Evolutionary conservation across 2,888 invertebrate species (phyloP), one percentile per base, ranked within the genome.

Genomic region (Himalopsyche kuldschensis): DNA sequence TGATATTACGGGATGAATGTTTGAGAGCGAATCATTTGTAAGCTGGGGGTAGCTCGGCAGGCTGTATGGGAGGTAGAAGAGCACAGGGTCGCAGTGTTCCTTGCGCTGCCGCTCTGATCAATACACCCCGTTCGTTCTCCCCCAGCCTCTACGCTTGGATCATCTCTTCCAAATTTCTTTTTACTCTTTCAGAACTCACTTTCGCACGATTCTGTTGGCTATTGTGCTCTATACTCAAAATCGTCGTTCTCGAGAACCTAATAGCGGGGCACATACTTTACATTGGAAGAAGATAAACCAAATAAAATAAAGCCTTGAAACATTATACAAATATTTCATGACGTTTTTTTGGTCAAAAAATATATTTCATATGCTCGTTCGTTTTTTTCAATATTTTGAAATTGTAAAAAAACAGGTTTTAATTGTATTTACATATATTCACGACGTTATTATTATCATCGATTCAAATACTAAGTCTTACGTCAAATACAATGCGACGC

Each of bases 101-200:
- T 81, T 78, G 84, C 84, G 80, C 80, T 80, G 78, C 47, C 35
- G 80, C 80, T 78, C 83, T 84, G 85, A 85, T 84, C 84, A 79
- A 84, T 85, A 85, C 81, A 77, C 75, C 78, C 80, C 78, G 30
- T 47, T 78, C 47, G 30, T 47, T 77, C 78, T 15, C 81, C 31
- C 48, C 78, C 55, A 55, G 80, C 69, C 80, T 35, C 41, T 69
- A 79, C 79, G 76, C 84, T 82, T 85, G 85, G 84, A 84, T 69
- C 69, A 69, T 69, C 69, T 69, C 69, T 69, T 69, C 69, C 24
- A 30, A 69, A 69, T 27, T 69, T 69, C 69, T 69, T 69, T 69
- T 69, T 69, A 69, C 69, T 69, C 69, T 11, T 69, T 69, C 27
- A 11, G 69, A 69, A 69, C 69, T 27, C 69, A 69, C 30, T 69